These are phyloP conservation scores for Grallaria varia DNA, from an alignment of 2,113 vertebrate genomes.

Conservation along the genomic window DNA sequence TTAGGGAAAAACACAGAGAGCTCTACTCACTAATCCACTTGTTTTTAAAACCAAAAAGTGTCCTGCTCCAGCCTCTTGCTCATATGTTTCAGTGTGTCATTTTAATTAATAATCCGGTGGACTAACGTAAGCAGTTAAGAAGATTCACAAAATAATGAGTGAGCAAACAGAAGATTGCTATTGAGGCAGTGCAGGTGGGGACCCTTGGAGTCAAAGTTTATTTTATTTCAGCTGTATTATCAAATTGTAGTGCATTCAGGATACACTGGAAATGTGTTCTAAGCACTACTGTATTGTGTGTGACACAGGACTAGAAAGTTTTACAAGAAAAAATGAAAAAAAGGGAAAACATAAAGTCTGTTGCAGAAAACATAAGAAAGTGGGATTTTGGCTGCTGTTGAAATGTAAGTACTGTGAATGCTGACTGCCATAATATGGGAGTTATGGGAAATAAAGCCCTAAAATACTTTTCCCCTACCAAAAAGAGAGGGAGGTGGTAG, in stretches of 20 bases:
- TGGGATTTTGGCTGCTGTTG: constrained; percentile 51
- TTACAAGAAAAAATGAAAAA: constrained; percentile 40
- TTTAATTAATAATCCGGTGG: not conserved
- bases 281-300: not conserved
- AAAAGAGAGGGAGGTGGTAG: not conserved
- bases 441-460: constrained; percentile 70
- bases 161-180: not conserved
- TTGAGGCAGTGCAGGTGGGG: not conserved
- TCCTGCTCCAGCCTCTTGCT: not conserved
- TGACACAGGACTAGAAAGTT: constrained; percentile 56
- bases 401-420: constrained; percentile 71
- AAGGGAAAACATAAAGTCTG: constrained; percentile 15
- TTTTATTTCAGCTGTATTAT: not conserved
- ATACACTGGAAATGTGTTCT: not conserved
- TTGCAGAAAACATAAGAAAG: constrained; percentile 48
- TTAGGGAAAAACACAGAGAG: not conserved
- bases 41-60: not conserved
- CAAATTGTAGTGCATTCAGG: not conserved
- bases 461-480: constrained; percentile 58
- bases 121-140: not conserved
- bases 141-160: not conserved
- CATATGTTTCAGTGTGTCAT: not conserved
- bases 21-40: not conserved
- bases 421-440: constrained; percentile 63
- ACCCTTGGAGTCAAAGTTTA: not conserved